Base-by-base conservation (phyloP, 2,113 vertebrate species). In the Chaetodon trifascialis region DNA sequence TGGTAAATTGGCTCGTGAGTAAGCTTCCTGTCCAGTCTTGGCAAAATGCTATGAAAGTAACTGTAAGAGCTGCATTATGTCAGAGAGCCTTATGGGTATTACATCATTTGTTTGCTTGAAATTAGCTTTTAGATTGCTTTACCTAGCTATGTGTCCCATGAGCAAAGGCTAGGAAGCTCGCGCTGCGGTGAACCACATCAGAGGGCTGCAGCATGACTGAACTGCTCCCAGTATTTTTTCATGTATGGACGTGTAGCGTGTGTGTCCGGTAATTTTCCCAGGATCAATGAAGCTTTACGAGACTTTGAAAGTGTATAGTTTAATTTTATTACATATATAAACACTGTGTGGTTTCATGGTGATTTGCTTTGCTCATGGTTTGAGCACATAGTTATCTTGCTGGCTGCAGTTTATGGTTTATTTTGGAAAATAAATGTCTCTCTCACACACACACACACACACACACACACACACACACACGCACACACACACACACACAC, bases 241-340 rank as follows among this genome's bases (percentile, higher is more conserved):
- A 56, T 73, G 73, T 49, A n/a, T 25, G 21, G 19, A 62, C 0
- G 14, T 36, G 30, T 7, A 15, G 46, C 0, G 14, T 60, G 11
- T 60, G 25, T 64, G 79, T 9, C 58, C 30, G 19, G 54, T 15
- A 47, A 71, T 15, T 67, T 69, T 54, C 19, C 54, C 55, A 30
- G 52, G 76, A 76, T 86, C 77, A 6, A 71, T 84, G 71, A 70
- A 75, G 55, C 23, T 79, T 80, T 82, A 83, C 66, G 63, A 71
- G 56, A 66, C 17, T 69, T 68, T 82, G 52, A 80, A 64, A 75
- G 49, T 46, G 25, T 80, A 54, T 55, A 15, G 36, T 75, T 63
- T 44, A 36, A 80, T 78, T 76, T 71, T 14, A 79, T 86, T 12
- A 67, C 56, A 70, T 21, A 40, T 36, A 42, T 55, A 8, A 69